These are phyloP conservation scores for Odontomachus brunneus DNA, from an alignment of 1,140 invertebrate genomes.

Conservation along the genomic window DNA sequence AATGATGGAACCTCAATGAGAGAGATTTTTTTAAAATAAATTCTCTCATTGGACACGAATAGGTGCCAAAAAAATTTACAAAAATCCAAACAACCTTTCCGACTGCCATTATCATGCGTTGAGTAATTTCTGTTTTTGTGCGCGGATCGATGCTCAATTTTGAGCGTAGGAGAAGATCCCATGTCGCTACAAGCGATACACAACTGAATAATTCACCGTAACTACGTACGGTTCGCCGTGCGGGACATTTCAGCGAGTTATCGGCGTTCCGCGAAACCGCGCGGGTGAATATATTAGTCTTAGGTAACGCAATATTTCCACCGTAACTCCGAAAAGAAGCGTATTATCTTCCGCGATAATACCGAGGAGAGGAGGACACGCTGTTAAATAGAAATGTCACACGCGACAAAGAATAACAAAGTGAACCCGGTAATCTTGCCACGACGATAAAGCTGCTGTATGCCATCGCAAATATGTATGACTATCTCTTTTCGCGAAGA, in stretches of 20 bases:
- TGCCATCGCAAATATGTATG: not conserved
- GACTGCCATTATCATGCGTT: too few species aligned
- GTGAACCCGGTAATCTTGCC: not conserved
- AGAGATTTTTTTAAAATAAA: too few species aligned
- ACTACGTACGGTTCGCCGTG: too few species aligned
- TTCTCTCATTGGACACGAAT: too few species aligned
- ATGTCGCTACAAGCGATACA: too few species aligned
- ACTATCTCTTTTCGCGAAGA: not conserved
- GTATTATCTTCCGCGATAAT: not conserved
- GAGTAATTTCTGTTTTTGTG: not conserved
- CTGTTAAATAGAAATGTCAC: constrained; percentile 7
- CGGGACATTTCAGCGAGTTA: too few species aligned
- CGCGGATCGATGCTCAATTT: not conserved
- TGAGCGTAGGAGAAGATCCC: not conserved
- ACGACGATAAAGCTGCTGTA: not conserved
- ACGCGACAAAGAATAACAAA: not conserved
- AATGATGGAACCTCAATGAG: too few species aligned
- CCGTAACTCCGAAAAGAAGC: not conserved
- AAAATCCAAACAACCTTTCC: too few species aligned
- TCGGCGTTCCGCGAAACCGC: too few species aligned
- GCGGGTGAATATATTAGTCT: constrained; percentile 4
- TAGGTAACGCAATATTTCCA: not conserved
- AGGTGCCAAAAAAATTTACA: too few species aligned
- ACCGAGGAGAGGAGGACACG: not conserved
- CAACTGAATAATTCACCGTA: too few species aligned